Evolutionary conservation across 2,797 vertebrate species (phyloP).

Genomic region (Leuciscus waleckii): DNA sequence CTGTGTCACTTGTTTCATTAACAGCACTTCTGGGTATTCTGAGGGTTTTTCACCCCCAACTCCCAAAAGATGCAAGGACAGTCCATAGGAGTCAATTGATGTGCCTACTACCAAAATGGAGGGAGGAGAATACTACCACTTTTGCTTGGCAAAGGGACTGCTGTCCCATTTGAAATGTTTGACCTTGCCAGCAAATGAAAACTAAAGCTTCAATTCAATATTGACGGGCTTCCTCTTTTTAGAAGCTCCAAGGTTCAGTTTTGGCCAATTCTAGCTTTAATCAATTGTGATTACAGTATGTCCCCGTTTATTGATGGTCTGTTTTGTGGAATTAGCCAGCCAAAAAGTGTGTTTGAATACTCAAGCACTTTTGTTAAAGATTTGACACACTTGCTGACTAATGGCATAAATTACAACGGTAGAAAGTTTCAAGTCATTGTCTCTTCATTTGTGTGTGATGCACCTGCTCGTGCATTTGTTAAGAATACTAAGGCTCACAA

Average conservation of each 20-base stretch:
- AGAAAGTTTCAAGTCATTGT: slow-evolving; percentile 34
- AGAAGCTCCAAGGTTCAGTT: slow-evolving; percentile 20
- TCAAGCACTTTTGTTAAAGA: background rate
- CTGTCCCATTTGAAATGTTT: slow-evolving; percentile 7
- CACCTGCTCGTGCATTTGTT: slow-evolving; percentile 45
- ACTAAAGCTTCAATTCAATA: slow-evolving; percentile 10
- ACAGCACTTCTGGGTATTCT: slow-evolving; percentile 36
- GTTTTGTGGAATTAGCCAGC: slow-evolving; percentile 20
- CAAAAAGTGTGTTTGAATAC: slow-evolving; percentile 11
- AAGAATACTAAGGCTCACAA: slow-evolving; percentile 51
- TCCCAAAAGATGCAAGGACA: slow-evolving; percentile 34
- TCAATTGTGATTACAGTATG: slow-evolving; percentile 6
- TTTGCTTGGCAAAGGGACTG: slow-evolving; percentile 11
- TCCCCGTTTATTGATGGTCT: slow-evolving; percentile 40
- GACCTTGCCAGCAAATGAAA: background rate
- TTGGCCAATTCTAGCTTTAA: slow-evolving; percentile 25
- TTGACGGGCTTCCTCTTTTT: slow-evolving; percentile 37
- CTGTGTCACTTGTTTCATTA: slow-evolving; percentile 11
- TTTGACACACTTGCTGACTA: background rate
- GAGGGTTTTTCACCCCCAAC: slow-evolving; percentile 24
- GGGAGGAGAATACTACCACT: slow-evolving; percentile 40
- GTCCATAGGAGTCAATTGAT: slow-evolving; percentile 24
- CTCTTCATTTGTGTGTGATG: slow-evolving; percentile 57
- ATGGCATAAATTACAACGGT: slow-evolving; percentile 42
- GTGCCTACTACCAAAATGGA: slow-evolving; percentile 20